Conservation (phyloP, 2,113 vertebrate species). For the Bubalus kerabau region DNA sequence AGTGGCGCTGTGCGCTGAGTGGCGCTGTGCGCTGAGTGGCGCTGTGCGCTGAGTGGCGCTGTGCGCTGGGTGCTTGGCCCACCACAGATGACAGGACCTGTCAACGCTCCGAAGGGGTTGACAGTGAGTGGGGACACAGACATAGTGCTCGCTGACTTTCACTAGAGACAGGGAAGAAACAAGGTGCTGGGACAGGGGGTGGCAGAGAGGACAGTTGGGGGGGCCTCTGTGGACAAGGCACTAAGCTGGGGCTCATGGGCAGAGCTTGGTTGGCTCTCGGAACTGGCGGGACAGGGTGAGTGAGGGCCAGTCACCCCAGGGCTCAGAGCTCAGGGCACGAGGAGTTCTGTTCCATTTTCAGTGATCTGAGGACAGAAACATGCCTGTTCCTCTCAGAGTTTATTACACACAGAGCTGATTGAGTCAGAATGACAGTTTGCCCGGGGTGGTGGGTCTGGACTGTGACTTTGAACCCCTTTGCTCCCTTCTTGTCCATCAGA, state of each 20-base stretch:
- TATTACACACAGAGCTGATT: neutral
- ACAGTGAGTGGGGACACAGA: neutral
- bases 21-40: fast-evolving
- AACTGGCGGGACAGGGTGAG: fast-evolving
- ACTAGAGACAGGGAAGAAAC: fast-evolving
- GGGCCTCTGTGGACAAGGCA: neutral
- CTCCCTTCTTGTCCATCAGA: neutral
- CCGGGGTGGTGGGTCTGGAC: neutral
- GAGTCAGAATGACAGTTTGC: neutral
- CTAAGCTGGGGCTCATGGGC: neutral
- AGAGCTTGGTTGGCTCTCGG: neutral
- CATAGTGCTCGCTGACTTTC: fast-evolving
- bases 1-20: neutral
- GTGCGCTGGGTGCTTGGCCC: neutral
- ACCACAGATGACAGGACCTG: neutral
- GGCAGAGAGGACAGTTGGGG: neutral
- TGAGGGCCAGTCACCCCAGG: neutral
- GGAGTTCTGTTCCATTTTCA: neutral
- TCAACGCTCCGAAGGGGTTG: neutral
- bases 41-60: neutral
- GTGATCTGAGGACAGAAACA: fast-evolving
- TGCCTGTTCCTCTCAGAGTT: too few relatives aligned
- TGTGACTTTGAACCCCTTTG: neutral
- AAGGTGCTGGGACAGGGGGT: neutral
- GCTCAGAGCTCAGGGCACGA: neutral